Evolutionary conservation across 1,140 invertebrate genomes (phyloP).

Genomic region (Aphis gossypii): DNA sequence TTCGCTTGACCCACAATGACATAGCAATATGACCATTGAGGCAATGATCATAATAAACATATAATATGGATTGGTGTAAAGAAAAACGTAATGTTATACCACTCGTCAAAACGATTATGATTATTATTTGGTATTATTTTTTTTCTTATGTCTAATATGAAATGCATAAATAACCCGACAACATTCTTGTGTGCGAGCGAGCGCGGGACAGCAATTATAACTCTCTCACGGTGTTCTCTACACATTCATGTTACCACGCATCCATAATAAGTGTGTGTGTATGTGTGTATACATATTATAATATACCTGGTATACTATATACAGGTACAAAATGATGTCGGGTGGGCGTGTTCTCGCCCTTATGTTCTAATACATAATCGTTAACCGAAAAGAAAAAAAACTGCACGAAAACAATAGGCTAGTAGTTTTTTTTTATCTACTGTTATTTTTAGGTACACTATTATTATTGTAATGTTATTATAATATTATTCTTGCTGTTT

Average conservation of each 20-base stretch:
- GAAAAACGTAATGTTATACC: neutral
- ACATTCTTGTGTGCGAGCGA: slow-evolving; percentile 25
- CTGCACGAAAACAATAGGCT: slow-evolving; percentile 39
- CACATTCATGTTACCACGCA: neutral
- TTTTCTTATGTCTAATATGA: slow-evolving; percentile 15
- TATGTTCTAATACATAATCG: slow-evolving; percentile 20
- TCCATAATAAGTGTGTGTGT: neutral
- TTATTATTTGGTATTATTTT: neutral
- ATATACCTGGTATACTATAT: neutral
- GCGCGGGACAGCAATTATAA: slow-evolving; percentile 49
- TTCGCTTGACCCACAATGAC: neutral
- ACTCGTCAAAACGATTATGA: neutral
- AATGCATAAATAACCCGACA: slow-evolving; percentile 38
- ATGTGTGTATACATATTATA: neutral
- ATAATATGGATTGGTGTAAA: neutral
- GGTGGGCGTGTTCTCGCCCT: slow-evolving; percentile 56
- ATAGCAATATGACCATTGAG: too few relatives aligned
- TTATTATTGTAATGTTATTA: neutral
- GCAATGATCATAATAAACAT: neutral
- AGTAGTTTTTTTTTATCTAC: neutral
- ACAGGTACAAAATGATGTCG: slow-evolving; percentile 14
- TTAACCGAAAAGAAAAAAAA: slow-evolving; percentile 52
- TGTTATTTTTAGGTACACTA: neutral
- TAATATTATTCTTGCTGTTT: neutral
- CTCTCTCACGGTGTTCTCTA: slow-evolving; percentile 54